Evolutionary conservation across 2,113 vertebrate species (phyloP), one percentile per base, ranked within the genome.

Genomic region (Scomber scombrus): DNA sequence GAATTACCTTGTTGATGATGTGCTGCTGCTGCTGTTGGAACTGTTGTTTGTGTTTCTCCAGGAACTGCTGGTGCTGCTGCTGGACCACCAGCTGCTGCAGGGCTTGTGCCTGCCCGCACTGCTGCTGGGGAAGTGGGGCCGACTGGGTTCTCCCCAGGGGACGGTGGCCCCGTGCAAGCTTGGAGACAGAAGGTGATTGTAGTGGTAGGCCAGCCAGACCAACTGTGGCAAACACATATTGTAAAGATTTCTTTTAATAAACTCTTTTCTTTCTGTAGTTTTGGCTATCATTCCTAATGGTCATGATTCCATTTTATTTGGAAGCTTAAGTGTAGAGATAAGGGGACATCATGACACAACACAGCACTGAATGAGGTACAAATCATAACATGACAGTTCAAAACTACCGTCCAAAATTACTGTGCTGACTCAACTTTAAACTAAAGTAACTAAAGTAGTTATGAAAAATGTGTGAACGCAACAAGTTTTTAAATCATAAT

Each of bases 1-100:
- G 21, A 60, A 0, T 60, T 93, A 98, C 97, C 97, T 99, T 98
- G 95, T 93, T 96, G 91, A 98, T 95, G 93, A 99, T 97, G 87
- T 99, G 95, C 88, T 90, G 91, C 75, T 91, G 97, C 82, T 98
- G 97, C 82, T 91, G 90, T 2, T 98, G 98, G 92, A 99, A 99
- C 80, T 99, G 97, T 90, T 98, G 97, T 89, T 99, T 99, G 94
- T 99, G 98, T 94, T 99, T 99, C 93, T 98, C 98, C 94, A 99
- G 95, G 91, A 99, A 99, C 92, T 99, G 98, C 95, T 99, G 97
- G 94, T 99, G 98, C 89, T 99, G 98, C 93, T 99, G 98, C 93
- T 99, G 98, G 85, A 99, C 96, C 67, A 99, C 98, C 88, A 99
- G 94, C 92, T 99, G 98, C 94, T 99, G 97, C 86, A 99, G 94